phyloP scores from a whole-genome alignment of 1,140 invertebrate species.

The Philaenus spumarius region DNA sequence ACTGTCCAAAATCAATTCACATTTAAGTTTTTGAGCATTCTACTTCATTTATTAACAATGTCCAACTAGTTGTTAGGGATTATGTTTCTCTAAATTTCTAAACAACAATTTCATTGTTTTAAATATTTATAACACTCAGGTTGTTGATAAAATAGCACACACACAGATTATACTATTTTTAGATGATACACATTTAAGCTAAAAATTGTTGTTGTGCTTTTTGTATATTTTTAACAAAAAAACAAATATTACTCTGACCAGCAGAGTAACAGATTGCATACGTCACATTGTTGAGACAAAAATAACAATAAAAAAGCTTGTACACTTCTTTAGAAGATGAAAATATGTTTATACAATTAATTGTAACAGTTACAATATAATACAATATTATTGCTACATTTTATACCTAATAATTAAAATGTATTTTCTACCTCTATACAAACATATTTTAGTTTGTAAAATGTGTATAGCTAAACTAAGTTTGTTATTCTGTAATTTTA shows the following conservation, averaged over 20 bases:
- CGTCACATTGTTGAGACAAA: conserved; percentile 12
- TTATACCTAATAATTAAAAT: neutral
- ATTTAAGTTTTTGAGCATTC: too few relatives aligned
- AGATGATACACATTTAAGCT: conserved; percentile 1
- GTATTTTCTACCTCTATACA: neutral
- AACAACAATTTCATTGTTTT: too few relatives aligned
- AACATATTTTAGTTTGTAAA: neutral
- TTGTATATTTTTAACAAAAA: conserved; percentile 9
- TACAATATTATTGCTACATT: conserved; percentile 7
- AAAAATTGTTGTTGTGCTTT: neutral
- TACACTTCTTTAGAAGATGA: conserved; percentile 3
- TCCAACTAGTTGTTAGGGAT: too few relatives aligned
- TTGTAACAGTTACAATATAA: neutral
- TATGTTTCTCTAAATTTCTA: too few relatives aligned
- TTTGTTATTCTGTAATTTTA: neutral
- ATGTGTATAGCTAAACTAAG: neutral
- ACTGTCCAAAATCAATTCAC: too few relatives aligned
- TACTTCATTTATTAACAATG: too few relatives aligned
- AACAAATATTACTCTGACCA: conserved; percentile 1
- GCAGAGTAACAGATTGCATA: conserved; percentile 9
- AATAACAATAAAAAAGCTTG: conserved; percentile 11
- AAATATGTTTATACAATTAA: conserved; percentile 5
- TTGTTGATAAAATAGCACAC: too few relatives aligned
- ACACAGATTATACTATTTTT: too few relatives aligned
- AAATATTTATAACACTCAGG: too few relatives aligned